Percentiles rank a stretch among this genome's conserved stretches.
Evolutionary conservation across 2,797 vertebrate species (phyloP).

Genomic region (Yasuhikotakia modesta): DNA sequence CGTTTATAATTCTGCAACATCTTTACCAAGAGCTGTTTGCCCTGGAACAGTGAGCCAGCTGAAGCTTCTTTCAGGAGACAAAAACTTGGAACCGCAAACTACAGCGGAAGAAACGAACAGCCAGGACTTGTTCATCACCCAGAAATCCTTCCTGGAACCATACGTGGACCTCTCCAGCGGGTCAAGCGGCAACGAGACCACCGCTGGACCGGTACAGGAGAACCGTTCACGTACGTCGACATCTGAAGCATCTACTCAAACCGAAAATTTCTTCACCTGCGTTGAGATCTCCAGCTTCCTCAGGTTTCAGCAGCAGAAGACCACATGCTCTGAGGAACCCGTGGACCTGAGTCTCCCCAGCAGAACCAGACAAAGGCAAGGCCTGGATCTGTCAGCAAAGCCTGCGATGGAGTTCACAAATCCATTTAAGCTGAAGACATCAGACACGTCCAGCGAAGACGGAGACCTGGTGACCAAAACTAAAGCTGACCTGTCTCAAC

Average conservation of each 20-base stretch:
- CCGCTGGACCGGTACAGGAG: neutral
- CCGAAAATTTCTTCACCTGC: constrained; percentile 76
- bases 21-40: neutral
- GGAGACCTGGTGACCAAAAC: constrained; percentile 47
- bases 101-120: constrained; percentile 71
- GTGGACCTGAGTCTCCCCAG: constrained; percentile 74
- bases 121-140: constrained; percentile 83
- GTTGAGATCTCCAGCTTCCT: constrained; percentile 63
- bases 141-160: constrained; percentile 70
- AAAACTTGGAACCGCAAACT: constrained; percentile 58
- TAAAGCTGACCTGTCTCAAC: constrained; percentile 67
- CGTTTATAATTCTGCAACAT: neutral
- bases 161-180: constrained; percentile 61
- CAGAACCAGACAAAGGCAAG: constrained; percentile 56
- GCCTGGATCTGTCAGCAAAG: neutral
- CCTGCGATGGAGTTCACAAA: neutral
- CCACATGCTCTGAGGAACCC: constrained; percentile 45
- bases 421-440: constrained; percentile 51
- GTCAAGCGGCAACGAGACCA: neutral
- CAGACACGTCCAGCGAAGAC: constrained; percentile 70
- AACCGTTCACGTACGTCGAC: neutral
- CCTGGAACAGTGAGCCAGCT: neutral
- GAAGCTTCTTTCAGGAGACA: constrained; percentile 1
- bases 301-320: constrained; percentile 56
- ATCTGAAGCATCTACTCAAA: constrained; percentile 71